Conservation (phyloP, 2,113 vertebrate species). For the Furnarius figulus region DNA sequence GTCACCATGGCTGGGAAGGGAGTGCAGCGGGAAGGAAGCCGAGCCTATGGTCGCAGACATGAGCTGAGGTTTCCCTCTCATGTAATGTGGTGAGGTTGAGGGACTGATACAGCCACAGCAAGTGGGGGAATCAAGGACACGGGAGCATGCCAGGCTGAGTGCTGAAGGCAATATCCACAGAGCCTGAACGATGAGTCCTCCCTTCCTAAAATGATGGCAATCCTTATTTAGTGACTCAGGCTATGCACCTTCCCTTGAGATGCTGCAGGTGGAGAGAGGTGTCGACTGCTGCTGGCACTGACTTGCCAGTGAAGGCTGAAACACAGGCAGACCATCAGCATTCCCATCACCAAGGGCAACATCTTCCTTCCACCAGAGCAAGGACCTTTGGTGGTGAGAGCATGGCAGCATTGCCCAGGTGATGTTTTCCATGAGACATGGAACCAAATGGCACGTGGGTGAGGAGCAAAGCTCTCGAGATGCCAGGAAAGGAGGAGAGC, state of each 20-base stretch:
- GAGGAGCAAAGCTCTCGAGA: constrained; percentile 26
- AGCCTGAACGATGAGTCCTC: neutral
- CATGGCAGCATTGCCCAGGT: neutral
- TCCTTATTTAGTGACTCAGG: neutral
- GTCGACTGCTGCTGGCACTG: neutral
- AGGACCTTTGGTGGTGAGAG: neutral
- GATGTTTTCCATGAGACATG: neutral
- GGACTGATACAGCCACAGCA: neutral
- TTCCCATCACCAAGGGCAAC: neutral
- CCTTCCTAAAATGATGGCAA: neutral
- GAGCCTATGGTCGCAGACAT: neutral
- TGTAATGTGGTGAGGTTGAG: neutral
- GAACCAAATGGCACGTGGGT: neutral
- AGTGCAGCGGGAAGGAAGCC: neutral
- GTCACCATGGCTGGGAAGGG: neutral
- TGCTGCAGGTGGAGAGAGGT: neutral
- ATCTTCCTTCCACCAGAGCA: neutral
- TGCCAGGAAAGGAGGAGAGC: neutral
- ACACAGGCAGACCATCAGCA: neutral
- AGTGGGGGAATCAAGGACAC: neutral
- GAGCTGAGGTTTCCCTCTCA: constrained; percentile 45
- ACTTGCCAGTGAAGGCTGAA: neutral
- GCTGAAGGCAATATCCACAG: neutral
- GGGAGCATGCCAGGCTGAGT: neutral
- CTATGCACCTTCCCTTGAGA: neutral